A percentile compares a stretch with the other conserved stretches of the same genome.
These are phyloP conservation scores for Alligator sinensis DNA, from an alignment of 2,113 vertebrate genomes.

Conservation along the genomic window DNA sequence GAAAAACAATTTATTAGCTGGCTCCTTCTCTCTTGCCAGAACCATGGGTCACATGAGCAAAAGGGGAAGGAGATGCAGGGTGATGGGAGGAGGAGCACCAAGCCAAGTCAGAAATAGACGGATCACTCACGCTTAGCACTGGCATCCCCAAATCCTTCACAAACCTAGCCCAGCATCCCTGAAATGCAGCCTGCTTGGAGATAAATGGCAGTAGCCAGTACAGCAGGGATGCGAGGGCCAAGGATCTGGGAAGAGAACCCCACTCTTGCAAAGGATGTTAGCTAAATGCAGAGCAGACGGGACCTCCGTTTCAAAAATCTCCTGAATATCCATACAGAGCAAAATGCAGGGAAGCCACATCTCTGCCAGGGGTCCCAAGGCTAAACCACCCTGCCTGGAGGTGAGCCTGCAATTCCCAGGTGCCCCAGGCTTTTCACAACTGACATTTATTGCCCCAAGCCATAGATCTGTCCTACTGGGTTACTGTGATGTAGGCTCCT, in stretches of 20 bases:
- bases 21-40: not conserved
- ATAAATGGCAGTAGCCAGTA: not conserved
- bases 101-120: not conserved
- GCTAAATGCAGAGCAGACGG: not conserved
- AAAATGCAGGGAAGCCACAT: not conserved
- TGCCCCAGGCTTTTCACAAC: not conserved
- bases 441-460: not conserved
- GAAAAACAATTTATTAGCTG: not conserved
- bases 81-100: not conserved
- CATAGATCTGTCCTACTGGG: not conserved
- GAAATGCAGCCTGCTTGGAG: not conserved
- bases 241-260: not conserved
- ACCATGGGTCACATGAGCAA: not conserved
- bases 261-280: not conserved
- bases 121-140: not conserved
- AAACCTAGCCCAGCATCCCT: not conserved
- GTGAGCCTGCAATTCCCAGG: not conserved
- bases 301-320: not conserved
- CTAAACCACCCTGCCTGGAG: not conserved
- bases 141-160: not conserved
- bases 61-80: not conserved
- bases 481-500: not conserved
- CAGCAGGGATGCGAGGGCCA: not conserved
- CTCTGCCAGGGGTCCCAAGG: not conserved
- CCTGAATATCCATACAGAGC: not conserved